Evolutionary conservation across 2,888 invertebrate species (phyloP), one percentile per base, ranked within the genome.

Genomic region (Phaedon cochleariae): DNA sequence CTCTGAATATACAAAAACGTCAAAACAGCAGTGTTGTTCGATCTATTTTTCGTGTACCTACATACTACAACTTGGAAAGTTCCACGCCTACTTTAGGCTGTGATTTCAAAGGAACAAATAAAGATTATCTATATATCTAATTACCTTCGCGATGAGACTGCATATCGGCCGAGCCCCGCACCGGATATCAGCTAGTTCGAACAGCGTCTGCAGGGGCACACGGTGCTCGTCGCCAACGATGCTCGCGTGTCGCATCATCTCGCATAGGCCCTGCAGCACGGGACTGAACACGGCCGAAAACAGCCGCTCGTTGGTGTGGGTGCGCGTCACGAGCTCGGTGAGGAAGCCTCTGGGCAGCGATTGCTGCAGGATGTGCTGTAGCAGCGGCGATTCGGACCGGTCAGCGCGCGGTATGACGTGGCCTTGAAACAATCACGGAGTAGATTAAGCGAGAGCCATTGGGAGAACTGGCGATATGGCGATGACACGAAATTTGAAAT

Each of bases 101-200:
- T n/a, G n/a, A n/a, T n/a, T n/a, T n/a, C n/a, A n/a, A n/a, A n/a
- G n/a, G n/a, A n/a, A n/a, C n/a, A n/a, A n/a, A n/a, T n/a, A n/a
- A n/a, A n/a, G n/a, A n/a, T n/a, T n/a, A n/a, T n/a, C n/a, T n/a
- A n/a, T n/a, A n/a, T n/a, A n/a, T n/a, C n/a, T 12, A 3, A 4
- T 41, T 41, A 41, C 41, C 41, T 86, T 85, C 0, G 87, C 86
- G 9, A 78, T 74, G 29, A 76, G 62, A 2, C 69, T 86, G 76
- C 93, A 93, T 64, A 97, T 87, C 0, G 97, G 97, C 2, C 96
- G 87, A n/a, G 86, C 80, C 52, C 88, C 88, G 71, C 89, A 89
- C 66, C 93, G 90, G 65, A 96, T 89, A 74, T 94, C 93, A 77
- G 93, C 90, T 68, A 97, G 85, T 74, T 95, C 92, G 46, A 90